Conservation (phyloP, 2,797 vertebrate species). For the Linurgus olivaceus region DNA sequence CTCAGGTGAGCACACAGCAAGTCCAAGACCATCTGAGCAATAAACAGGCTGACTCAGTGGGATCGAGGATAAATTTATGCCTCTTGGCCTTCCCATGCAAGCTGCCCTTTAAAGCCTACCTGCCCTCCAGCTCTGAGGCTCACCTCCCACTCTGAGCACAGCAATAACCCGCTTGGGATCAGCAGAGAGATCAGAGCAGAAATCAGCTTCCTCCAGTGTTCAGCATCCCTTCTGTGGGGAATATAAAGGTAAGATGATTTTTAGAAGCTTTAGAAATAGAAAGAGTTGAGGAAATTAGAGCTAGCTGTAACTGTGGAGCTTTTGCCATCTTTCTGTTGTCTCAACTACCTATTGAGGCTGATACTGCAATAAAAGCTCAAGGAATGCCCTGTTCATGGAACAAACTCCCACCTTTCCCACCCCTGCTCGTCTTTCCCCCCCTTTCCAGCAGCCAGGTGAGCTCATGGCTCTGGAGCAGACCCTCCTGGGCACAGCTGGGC, state of each 20-base stretch:
- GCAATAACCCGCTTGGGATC: background rate
- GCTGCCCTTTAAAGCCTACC: background rate
- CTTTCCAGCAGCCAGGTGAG: background rate
- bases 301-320: background rate
- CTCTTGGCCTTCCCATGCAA: background rate
- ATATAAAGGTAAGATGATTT: background rate
- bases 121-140: background rate
- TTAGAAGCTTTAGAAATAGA: background rate
- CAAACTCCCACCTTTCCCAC: background rate
- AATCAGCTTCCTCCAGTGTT: rapidly evolving
- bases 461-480: rapidly evolving
- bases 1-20: background rate
- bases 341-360: background rate
- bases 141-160: background rate
- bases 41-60: background rate
- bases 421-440: background rate
- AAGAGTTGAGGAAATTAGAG: background rate
- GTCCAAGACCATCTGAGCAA: background rate
- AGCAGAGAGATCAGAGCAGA: background rate
- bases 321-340: background rate
- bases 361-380: background rate
- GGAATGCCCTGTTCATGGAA: background rate
- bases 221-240: background rate
- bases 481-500: background rate
- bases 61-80: background rate